Evolutionary conservation across 2,888 invertebrate genomes (phyloP).

Genomic region (Pecten maximus): DNA sequence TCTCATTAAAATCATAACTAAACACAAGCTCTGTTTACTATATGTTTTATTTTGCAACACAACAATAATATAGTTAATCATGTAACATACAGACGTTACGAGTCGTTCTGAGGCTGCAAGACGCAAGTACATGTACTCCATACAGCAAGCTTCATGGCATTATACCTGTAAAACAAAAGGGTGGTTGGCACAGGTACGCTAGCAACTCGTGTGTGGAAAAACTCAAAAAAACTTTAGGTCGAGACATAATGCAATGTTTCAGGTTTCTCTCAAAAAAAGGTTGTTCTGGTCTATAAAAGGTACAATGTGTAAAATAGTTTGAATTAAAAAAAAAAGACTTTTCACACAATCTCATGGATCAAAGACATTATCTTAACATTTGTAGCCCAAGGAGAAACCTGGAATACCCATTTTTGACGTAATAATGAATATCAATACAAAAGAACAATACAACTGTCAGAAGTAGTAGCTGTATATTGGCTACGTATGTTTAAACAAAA

Average conservation of each 20-base stretch:
- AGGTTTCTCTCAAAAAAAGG: no score
- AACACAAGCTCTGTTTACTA: not conserved
- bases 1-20: not conserved
- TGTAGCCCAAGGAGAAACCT: no score
- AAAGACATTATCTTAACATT: no score
- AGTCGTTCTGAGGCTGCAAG: not conserved
- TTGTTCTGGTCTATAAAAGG: no score
- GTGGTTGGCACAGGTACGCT: not conserved
- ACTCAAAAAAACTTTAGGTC: no score
- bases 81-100: not conserved
- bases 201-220: not conserved
- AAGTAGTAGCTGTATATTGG: not conserved
- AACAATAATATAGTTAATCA: not conserved
- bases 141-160: not conserved
- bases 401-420: no score
- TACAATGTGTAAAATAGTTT: no score
- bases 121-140: not conserved
- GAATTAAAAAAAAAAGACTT: no score
- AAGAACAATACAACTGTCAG: not conserved
- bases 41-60: slow-evolving; percentile 20
- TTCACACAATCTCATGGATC: no score
- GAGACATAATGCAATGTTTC: no score
- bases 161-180: not conserved
- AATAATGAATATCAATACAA: no score
- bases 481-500: not conserved